Base-by-base conservation (phyloP, 2,797 vertebrate genomes). In the Eurystomus glaucurus region DNA sequence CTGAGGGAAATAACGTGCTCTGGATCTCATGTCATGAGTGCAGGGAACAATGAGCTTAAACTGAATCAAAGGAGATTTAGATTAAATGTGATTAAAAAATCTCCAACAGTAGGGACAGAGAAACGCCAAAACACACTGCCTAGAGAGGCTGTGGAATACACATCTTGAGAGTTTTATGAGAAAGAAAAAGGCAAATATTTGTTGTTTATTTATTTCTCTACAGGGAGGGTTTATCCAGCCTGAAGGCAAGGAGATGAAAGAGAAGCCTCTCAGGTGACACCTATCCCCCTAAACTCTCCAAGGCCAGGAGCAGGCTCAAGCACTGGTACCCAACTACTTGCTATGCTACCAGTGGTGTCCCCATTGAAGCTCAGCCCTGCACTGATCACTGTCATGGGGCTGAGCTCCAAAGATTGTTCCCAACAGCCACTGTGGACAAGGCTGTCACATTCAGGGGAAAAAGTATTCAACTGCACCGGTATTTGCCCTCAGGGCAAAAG, bases 181-280 rank as follows among this genome's bases (percentile, higher is more conserved):
- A 72, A 91, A 55, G 33, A 72, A 74, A 79, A 95, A 74, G 58
- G 46, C 35, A 88, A 90, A 79, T 83, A 58, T 93, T 90, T 88
- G 35, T 46, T 74, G 16, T 81, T 88, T 69, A 31, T 23, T 89
- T 58, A 43, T 70, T 79, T 75, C 31, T 85, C 41, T 74, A 2
- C 25, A 68, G 65, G 55, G 10, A 48, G 31, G 41, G 4, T 70
- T 94, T 83, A 70, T 46, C 33, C 46, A 94, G 26, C 23, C 41
- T 2, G 1, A 71, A 76, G 61, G 23, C 39, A 75, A 69, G 1
- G 3, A 78, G 21, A 69, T 21, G 26, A 91, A 76, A 28, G 10
- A 77, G 75, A 51, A 81, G 13, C 26, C 33, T 78, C 23, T 54
- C 50, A 35, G 19, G 16, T 31, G 75, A 43, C 2, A 14, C 16